These are phyloP conservation scores for Phylloscopus trochiloides DNA, from an alignment of 2,113 vertebrate genomes.

Conservation along the genomic window DNA sequence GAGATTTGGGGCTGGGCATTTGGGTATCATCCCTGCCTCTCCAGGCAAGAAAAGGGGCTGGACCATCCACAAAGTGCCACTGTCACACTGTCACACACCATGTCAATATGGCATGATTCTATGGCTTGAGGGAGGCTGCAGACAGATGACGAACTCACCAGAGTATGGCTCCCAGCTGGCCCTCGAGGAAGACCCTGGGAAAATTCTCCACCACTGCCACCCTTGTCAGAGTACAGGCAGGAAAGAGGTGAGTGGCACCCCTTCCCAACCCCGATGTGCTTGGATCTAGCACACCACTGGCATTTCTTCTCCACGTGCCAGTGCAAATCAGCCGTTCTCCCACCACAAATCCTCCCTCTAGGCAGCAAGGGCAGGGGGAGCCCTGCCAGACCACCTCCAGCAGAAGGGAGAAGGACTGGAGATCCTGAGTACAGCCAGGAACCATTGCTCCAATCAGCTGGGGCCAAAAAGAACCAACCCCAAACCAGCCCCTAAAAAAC, in stretches of 20 bases:
- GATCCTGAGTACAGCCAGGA: background rate
- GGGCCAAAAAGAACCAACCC: background rate
- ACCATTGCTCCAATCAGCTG: rapidly evolving
- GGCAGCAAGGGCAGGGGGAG: background rate
- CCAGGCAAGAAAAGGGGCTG: background rate
- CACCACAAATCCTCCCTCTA: background rate
- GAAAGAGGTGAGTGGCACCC: background rate
- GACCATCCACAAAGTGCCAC: background rate
- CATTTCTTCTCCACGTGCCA: background rate
- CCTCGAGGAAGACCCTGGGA: background rate
- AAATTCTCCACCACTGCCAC: background rate
- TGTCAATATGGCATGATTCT: background rate
- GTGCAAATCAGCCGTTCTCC: background rate
- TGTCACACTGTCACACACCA: background rate
- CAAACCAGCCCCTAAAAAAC: background rate
- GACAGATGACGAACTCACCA: background rate
- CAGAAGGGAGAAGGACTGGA: background rate
- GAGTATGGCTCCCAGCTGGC: background rate
- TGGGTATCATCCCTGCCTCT: background rate
- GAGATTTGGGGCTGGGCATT: background rate
- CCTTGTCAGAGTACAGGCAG: background rate
- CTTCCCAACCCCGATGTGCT: background rate
- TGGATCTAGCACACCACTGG: rapidly evolving
- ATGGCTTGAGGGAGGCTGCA: background rate
- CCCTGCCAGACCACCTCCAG: background rate